A percentile compares a stretch with the other conserved stretches of the same genome.
Conservation (phyloP, 2,888 invertebrate genomes). For the Conchocele bisecta region DNA sequence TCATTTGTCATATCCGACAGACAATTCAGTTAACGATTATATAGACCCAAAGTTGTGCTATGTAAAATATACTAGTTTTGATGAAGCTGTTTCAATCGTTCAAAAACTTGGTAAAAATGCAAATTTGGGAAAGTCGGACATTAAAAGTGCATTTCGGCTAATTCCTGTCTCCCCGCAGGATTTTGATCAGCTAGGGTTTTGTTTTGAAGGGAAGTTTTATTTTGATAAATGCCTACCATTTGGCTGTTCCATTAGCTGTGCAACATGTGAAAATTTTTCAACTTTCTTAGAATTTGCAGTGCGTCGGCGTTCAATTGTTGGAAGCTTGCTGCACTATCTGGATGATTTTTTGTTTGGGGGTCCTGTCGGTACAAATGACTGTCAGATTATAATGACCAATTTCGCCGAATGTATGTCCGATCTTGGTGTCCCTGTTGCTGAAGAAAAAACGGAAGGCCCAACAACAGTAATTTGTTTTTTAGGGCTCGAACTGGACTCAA, state of each 20-base stretch:
- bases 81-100: too few species aligned
- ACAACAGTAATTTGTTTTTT: conserved; percentile 11
- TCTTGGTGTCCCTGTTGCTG: conserved; percentile 10
- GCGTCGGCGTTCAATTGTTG: background rate
- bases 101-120: too few species aligned
- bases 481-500: conserved; percentile 28
- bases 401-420: conserved; percentile 1
- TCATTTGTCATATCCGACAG: conserved; percentile 32
- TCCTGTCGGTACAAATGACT: conserved; percentile 4
- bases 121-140: conserved; percentile 40
- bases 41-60: conserved; percentile 26
- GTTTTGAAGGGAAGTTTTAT: conserved; percentile 27
- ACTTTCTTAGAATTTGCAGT: conserved; percentile 26
- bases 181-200: conserved; percentile 39
- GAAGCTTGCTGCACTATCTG: conserved; percentile 29
- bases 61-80: conserved; percentile 36
- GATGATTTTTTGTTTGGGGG: conserved; percentile 25
- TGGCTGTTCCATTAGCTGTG: conserved; percentile 27
- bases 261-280: conserved; percentile 21
- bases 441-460: conserved; percentile 21
- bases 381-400: background rate
- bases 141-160: conserved; percentile 46
- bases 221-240: conserved; percentile 30
- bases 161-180: conserved; percentile 35
- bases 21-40: conserved; percentile 27